Percentiles rank a stretch among this genome's conserved stretches.
These are phyloP conservation scores for Melanotus villosus DNA, from an alignment of 2,888 invertebrate species.

Conservation along the genomic window DNA sequence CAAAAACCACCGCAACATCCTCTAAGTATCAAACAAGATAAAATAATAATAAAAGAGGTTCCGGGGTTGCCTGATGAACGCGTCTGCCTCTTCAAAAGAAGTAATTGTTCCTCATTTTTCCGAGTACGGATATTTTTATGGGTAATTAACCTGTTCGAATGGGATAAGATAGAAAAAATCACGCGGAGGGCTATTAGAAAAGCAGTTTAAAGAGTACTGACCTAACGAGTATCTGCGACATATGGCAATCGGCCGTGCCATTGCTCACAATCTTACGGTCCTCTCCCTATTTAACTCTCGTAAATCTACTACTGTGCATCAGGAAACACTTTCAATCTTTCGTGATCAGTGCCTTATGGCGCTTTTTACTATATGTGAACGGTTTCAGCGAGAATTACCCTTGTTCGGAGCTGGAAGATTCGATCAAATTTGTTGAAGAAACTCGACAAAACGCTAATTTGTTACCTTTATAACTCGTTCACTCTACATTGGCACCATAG, in stretches of 20 bases:
- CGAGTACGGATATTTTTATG: slow-evolving; percentile 44
- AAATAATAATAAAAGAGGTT: not conserved
- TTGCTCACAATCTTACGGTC: slow-evolving; percentile 34
- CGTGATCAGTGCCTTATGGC: slow-evolving; percentile 13
- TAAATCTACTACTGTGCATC: slow-evolving; percentile 38
- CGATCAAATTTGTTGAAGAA: not conserved
- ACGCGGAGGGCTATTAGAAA: slow-evolving; percentile 41
- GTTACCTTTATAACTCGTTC: too few relatives aligned
- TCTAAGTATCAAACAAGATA: not conserved
- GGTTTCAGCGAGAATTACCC: not conserved
- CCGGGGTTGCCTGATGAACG: not conserved
- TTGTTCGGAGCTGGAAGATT: too few relatives aligned
- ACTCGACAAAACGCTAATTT: too few relatives aligned
- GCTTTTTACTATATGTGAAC: slow-evolving; percentile 18
- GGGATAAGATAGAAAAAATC: slow-evolving; percentile 36
- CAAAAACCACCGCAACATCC: not conserved
- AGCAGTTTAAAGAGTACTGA: slow-evolving; percentile 47
- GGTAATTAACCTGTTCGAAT: slow-evolving; percentile 46
- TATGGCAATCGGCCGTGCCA: slow-evolving; percentile 46
- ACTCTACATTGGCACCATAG: too few relatives aligned
- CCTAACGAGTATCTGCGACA: slow-evolving; percentile 46
- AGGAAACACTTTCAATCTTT: slow-evolving; percentile 47
- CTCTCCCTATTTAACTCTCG: slow-evolving; percentile 37
- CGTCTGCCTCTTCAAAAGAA: not conserved
- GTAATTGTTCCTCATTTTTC: slow-evolving; percentile 38